Base-by-base conservation (phyloP, 2,113 vertebrate genomes). In the Vanacampus margaritifer region DNA sequence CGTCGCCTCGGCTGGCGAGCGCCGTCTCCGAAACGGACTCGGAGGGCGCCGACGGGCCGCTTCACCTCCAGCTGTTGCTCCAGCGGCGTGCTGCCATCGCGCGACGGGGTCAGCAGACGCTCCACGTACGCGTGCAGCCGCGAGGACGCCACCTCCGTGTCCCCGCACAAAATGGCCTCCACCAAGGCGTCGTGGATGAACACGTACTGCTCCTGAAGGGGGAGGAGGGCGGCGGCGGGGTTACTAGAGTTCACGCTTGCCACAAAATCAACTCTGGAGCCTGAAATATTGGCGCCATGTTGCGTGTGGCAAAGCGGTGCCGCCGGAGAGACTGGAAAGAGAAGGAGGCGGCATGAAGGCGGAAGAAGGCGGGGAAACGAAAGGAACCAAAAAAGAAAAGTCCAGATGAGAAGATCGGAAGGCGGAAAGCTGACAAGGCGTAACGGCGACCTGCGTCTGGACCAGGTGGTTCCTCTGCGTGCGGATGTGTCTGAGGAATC, bases 381-480 rank as follows among this genome's bases (percentile, higher is more conserved):
- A 12, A 45, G 12, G 43, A 16, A 3, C 12, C 12, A 17, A 39
- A 8, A 41, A 41, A 17, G 3, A 8, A 7, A 50, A 7, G 6
- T n/a, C n/a, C n/a, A 50, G 19, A 21, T 2, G 48, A 19, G 19
- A 10, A 50, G 21, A 3, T 16, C 3, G 17, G 45, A 16, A 12
- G 45, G 13, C 3, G 10, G 14, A 17, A 45, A 45, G 41, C 9
- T 8, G 6, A 37, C 36, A 5, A 37, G 36, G 11, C 41, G 41
- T 1, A 43, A 16, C 11, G 41, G 13, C 16, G 89, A 99, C 97
- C 95, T 98, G 94, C 8, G 96, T 99, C 84, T 98, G 97, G 19
- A 99, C 95, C 89, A 99, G 89, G 83, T 94, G 94, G 90, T 97
- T 98, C 79, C 95, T 94, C 86, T 98, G 97, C 26, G 94, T 94